These are phyloP conservation scores for Otus sunia DNA, from an alignment of 2,113 vertebrate genomes.

Conservation along the genomic window DNA sequence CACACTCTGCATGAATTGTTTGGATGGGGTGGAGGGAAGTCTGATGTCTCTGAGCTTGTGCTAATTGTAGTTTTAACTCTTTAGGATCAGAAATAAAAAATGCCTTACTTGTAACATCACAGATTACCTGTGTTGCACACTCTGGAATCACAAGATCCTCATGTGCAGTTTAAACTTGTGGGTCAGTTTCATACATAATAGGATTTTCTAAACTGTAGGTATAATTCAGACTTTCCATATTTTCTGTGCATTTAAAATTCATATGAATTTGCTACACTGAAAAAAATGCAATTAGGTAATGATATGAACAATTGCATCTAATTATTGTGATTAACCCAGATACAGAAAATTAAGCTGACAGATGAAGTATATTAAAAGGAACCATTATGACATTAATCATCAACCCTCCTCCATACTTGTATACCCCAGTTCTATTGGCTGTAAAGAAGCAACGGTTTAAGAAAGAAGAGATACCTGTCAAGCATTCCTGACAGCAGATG, in stretches of 20 bases:
- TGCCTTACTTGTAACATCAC: not conserved
- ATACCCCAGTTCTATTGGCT: not conserved
- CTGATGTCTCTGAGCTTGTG: not conserved
- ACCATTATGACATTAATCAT: constrained; percentile 11
- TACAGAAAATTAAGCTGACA: constrained; percentile 29
- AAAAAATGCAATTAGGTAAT: not conserved
- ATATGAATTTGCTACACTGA: not conserved
- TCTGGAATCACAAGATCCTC: not conserved
- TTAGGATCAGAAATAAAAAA: not conserved
- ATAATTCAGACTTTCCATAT: not conserved
- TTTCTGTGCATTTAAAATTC: not conserved
- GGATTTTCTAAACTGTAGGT: not conserved
- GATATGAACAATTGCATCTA: constrained; percentile 28
- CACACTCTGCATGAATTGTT: not conserved
- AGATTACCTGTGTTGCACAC: not conserved
- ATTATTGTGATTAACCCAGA: constrained; percentile 37
- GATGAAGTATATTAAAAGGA: constrained; percentile 6
- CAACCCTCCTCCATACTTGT: not conserved
- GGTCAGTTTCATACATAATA: not conserved
- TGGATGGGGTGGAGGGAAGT: not conserved
- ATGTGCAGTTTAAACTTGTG: not conserved
- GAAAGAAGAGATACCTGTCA: not conserved
- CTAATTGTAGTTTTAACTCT: not conserved
- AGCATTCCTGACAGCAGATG: not conserved
- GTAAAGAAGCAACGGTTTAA: not conserved